Percentiles rank a stretch among this genome's conserved stretches.
These are phyloP conservation scores for Mesembrinibis cayennensis DNA, from an alignment of 2,113 vertebrate species.

Conservation along the genomic window DNA sequence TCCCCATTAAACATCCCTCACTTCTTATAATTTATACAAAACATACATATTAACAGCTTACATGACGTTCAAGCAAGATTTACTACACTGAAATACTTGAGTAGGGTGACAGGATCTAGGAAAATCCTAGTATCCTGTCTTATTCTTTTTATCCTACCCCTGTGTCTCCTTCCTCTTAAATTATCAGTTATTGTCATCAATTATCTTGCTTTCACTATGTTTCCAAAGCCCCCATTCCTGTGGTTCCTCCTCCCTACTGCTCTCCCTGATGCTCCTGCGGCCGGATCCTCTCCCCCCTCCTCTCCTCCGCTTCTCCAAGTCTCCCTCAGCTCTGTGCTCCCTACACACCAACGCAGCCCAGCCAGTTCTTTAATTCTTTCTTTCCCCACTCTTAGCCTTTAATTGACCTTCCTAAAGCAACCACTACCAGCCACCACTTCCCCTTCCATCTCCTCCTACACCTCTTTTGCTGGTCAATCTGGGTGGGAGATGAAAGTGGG, in stretches of 20 bases:
- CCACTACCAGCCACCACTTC: background rate
- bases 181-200: background rate
- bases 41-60: background rate
- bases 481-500: background rate
- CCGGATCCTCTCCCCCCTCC: background rate
- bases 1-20: background rate
- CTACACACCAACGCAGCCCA: background rate
- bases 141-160: background rate
- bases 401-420: background rate
- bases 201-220: background rate
- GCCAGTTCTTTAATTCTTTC: background rate
- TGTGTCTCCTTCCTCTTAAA: background rate
- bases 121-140: background rate
- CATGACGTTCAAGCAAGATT: background rate
- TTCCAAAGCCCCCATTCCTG: background rate
- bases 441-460: background rate
- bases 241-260: background rate
- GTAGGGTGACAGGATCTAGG: background rate
- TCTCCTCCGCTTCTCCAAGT: background rate
- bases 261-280: background rate
- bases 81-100: background rate
- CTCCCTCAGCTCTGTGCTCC: background rate
- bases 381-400: background rate
- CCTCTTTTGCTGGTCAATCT: background rate
- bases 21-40: background rate